Evolutionary conservation across 1,140 invertebrate genomes (phyloP).

Genomic region (Megalopta genalis): DNA sequence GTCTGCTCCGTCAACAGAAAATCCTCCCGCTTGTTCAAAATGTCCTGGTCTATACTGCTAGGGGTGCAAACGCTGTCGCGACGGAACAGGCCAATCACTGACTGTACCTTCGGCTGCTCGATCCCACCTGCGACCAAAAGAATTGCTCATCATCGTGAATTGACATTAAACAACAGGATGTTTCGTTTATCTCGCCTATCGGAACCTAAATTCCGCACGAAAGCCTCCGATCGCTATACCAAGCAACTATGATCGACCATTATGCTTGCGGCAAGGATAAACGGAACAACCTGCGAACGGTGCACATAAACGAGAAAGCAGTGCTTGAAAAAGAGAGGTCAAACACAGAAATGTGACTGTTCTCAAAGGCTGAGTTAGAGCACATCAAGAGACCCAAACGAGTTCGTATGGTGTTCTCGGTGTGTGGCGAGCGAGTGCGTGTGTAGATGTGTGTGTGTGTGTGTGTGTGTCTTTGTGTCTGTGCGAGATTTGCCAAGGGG

Average conservation of each 20-base stretch:
- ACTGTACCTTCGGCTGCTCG: constrained; percentile 79
- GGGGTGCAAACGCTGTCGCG: constrained; percentile 74
- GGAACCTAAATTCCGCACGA: no score
- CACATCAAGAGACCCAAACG: neutral
- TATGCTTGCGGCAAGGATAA: neutral
- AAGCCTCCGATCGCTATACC: no score
- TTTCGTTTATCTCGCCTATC: constrained; percentile 2
- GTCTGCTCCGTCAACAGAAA: constrained; percentile 68
- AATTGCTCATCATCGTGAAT: neutral
- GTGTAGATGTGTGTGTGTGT: neutral
- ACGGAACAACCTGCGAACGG: neutral
- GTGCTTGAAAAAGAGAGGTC: constrained; percentile 14
- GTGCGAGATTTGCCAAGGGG: constrained; percentile 4
- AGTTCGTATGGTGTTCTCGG: neutral
- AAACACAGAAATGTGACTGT: constrained; percentile 23
- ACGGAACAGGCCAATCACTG: constrained; percentile 80
- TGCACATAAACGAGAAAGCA: neutral
- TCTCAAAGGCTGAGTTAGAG: neutral
- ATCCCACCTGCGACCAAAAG: constrained; percentile 75
- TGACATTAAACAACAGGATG: neutral
- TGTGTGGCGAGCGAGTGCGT: neutral
- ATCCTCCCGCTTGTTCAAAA: constrained; percentile 72
- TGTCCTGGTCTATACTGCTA: constrained; percentile 67
- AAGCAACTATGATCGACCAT: neutral
- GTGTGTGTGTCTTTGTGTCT: neutral